Conservation (phyloP, 2,797 vertebrate genomes). For the Ceryle rudis region DNA sequence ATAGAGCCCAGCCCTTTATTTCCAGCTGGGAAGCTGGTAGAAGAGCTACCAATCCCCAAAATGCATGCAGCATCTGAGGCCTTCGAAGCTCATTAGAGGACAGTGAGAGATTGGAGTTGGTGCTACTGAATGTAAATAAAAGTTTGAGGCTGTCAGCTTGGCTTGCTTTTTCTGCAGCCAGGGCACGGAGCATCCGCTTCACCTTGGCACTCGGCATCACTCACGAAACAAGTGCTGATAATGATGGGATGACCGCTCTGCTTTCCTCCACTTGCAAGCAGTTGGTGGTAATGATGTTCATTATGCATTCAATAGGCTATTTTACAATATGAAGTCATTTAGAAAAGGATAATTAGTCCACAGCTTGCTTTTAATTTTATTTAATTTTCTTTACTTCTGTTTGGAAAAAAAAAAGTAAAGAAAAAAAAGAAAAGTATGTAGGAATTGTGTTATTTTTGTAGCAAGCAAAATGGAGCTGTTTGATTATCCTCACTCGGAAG, state of each 20-base stretch:
- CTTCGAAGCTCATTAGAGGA: neutral
- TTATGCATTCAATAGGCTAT: conserved; percentile 61
- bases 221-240: neutral
- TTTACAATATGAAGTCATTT: conserved; percentile 72
- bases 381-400: conserved; percentile 77
- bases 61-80: neutral
- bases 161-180: neutral
- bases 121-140: neutral
- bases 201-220: neutral
- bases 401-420: neutral
- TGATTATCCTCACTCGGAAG: conserved; percentile 39
- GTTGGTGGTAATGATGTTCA: conserved; percentile 61
- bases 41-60: neutral
- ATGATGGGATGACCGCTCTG: conserved; percentile 23
- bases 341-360: conserved; percentile 75
- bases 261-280: conserved; percentile 34
- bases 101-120: neutral
- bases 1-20: neutral
- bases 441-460: conserved; percentile 65
- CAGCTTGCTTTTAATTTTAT: conserved; percentile 76
- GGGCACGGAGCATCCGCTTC: neutral
- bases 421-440: neutral
- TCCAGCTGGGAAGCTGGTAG: neutral
- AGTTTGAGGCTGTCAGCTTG: neutral
- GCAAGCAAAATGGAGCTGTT: conserved; percentile 59